Evolutionary conservation across 2,113 vertebrate genomes (phyloP), one percentile per base, ranked within the genome.

Genomic region (Ceyx margarethae): DNA sequence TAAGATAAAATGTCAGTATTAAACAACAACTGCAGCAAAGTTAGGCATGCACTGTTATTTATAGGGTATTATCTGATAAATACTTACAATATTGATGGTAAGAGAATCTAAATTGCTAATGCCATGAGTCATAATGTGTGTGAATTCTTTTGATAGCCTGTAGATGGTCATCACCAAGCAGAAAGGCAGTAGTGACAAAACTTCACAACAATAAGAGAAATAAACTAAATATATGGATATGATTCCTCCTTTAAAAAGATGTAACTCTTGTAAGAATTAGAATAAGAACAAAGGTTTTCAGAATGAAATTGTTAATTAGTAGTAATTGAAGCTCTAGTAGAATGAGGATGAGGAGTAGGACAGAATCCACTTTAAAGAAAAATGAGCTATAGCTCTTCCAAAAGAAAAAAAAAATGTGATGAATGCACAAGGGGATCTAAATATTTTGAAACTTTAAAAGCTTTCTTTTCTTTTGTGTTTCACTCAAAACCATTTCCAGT

Each of bases 361-460:
- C 33, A 85, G 28, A 64, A 88, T 75, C 7, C 4, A 78, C 51
- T 60, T 33, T 25, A 43, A 29, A 73, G 9, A 56, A 54, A 35
- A 14, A 48, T 22, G 6, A 11, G 15, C 69, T 82, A 26, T 74
- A 89, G n/a, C 68, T 79, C 21, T 86, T 88, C 42, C 13, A 73
- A 78, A 77, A 78, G 37, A 42, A 84, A 33, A 35, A 40, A 40
- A 51, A 50, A 17, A 58, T 82, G 25, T 40, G 35, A 82, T 84
- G 29, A 71, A 60, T 25, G 65, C 71, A 85, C 33, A 19, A 57
- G 56, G 89, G 15, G 51, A 93, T 96, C 81, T 72, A 95, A 96
- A 95, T 95, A 94, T 95, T 96, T 85, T 96, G 95, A 96, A 91
- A 87, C 61, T 85, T 86, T 19, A 90, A 90, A 79, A 86, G 17